A percentile compares a stretch with the other conserved stretches of the same genome.
Evolutionary conservation across 2,797 vertebrate genomes (phyloP).

Genomic region (Silurus aristotelis): DNA sequence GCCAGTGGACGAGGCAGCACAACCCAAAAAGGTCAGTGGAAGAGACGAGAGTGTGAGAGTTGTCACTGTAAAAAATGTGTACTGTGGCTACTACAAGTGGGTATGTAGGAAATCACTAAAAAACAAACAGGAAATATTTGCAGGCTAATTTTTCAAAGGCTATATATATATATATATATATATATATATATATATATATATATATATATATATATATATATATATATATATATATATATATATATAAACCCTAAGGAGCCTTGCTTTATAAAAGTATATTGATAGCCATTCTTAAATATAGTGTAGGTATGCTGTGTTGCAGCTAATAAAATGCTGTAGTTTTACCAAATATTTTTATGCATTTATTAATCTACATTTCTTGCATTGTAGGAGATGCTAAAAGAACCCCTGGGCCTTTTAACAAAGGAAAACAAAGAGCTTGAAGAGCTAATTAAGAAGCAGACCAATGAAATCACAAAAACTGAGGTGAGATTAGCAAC

Average conservation of each 20-base stretch:
- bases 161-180: background rate
- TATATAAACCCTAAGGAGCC: background rate
- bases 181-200: no score
- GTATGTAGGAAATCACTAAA: background rate
- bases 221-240: no score
- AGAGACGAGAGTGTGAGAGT: background rate
- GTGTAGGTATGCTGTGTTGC: background rate
- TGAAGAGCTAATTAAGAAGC: constrained; percentile 47
- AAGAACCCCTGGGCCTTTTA: constrained; percentile 44
- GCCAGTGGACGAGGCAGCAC: constrained; percentile 64
- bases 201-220: no score
- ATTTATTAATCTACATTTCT: background rate
- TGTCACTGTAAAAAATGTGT: background rate
- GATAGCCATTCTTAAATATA: background rate
- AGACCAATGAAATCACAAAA: constrained; percentile 59
- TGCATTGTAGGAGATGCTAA: constrained; percentile 51
- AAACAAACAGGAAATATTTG: background rate
- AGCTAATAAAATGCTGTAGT: background rate
- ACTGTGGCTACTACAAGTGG: background rate
- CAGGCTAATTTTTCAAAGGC: background rate
- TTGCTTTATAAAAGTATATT: background rate
- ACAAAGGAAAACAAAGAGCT: constrained; percentile 46
- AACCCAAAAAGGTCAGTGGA: constrained; percentile 53
- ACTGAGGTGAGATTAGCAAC: constrained; percentile 47
- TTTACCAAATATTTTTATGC: background rate